Evolutionary conservation across 1,140 invertebrate genomes (phyloP), one percentile per base, ranked within the genome.

Genomic region (Ceratina japonica): DNA sequence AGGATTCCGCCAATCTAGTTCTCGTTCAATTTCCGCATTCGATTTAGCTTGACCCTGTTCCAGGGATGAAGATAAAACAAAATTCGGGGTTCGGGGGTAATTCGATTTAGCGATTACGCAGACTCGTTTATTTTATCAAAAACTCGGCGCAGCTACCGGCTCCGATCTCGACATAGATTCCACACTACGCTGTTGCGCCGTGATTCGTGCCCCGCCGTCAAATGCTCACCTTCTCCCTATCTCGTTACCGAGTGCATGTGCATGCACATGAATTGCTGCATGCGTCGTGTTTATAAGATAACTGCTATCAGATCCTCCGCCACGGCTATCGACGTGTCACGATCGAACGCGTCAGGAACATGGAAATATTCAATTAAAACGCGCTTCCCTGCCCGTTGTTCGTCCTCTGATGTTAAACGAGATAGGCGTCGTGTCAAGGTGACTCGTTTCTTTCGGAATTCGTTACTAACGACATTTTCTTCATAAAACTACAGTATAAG

Each of bases 41-140:
- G 37, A 44, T 44, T 44, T 44, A 44, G 37, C 37, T 44, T 44
- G 37, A 44, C 37, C 37, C 37, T 44, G 10, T 44, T 44, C 37
- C 2, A 10, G 5, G 0, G 37, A 3, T 10, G 37, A 10, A 7
- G 37, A 44, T 44, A 44, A 44, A 44, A 44, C 37, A 44, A 44
- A 44, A 44, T 44, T 44, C 37, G 37, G 37, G 37, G 37, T 10
- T 44, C 37, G 5, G 5, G 37, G 37, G 1, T 44, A 44, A 44
- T 44, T 10, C 10, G 37, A 44, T 44, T 44, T 44, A 51, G 31
- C 22, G 54, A 56, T n/a, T 56, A 7, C 54, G 37, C 69, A 58
- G 22, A 13, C 37, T n/a, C 51, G 37, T 71, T 71, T 54, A 31
- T 81, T 68, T 24, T 31, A 31, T 83, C 56, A 27, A 72, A n/a